Evolutionary conservation across 2,113 vertebrate species (phyloP).

Genomic region (Notechis scutatus): DNA sequence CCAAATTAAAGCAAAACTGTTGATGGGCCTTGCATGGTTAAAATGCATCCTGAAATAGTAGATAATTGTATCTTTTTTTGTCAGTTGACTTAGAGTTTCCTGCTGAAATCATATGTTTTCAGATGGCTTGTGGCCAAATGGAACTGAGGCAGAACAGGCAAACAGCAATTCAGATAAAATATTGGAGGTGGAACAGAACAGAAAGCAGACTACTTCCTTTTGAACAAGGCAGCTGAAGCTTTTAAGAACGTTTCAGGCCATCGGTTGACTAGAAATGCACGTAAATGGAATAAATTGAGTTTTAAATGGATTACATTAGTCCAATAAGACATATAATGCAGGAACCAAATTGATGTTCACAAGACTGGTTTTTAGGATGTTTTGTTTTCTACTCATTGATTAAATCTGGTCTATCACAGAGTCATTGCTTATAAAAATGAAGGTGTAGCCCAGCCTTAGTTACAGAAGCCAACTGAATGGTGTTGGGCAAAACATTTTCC

Average conservation of each 20-base stretch:
- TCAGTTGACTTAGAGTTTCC: neutral
- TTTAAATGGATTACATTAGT: neutral
- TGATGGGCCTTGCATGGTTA: neutral
- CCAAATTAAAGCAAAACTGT: neutral
- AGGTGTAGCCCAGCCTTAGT: neutral
- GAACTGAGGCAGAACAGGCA: neutral
- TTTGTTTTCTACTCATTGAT: neutral
- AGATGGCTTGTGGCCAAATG: neutral
- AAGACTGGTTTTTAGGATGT: neutral
- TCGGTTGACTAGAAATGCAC: neutral
- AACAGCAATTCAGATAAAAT: conserved; percentile 28
- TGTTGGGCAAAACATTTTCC: neutral
- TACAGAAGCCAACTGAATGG: neutral
- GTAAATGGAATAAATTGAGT: neutral
- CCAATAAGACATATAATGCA: neutral
- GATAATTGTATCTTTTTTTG: neutral
- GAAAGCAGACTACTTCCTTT: neutral
- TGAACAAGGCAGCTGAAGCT: neutral
- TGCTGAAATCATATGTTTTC: conserved; percentile 7
- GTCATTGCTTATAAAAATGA: neutral
- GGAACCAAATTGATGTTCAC: neutral
- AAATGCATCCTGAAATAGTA: neutral
- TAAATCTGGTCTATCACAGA: neutral
- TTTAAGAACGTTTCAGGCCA: neutral
- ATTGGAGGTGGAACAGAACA: neutral